Evolutionary conservation across 2,888 invertebrate species (phyloP).

Genomic region (Nipponacmea schrenckii): DNA sequence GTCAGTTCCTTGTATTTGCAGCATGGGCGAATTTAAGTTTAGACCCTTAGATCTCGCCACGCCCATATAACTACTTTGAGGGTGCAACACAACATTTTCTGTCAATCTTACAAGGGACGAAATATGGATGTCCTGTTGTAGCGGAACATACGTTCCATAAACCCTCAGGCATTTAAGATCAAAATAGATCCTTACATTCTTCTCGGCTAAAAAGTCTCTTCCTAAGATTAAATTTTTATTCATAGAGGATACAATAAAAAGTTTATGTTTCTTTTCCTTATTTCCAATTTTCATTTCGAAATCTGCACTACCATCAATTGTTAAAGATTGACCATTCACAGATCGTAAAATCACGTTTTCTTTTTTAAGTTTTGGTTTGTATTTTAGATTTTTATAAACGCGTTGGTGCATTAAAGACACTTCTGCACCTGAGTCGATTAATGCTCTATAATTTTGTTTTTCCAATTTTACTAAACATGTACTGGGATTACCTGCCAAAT

Average conservation of each 20-base stretch:
- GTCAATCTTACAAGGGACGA: not conserved
- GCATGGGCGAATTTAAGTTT: too few relatives aligned
- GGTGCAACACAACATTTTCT: not conserved
- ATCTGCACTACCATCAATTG: too few relatives aligned
- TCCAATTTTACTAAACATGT: not conserved
- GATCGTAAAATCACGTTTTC: too few relatives aligned
- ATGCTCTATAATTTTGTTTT: not conserved
- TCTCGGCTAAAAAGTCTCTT: not conserved
- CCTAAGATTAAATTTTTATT: not conserved
- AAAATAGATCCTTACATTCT: not conserved
- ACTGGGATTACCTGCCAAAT: not conserved
- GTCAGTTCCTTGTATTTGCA: too few relatives aligned
- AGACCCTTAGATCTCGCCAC: too few relatives aligned
- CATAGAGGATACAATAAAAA: not conserved
- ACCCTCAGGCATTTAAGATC: not conserved
- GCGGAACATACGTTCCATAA: not conserved
- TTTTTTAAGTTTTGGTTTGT: too few relatives aligned
- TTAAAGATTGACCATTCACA: too few relatives aligned
- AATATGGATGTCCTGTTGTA: not conserved
- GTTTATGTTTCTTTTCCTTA: not conserved
- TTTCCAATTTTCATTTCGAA: too few relatives aligned
- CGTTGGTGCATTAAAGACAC: not conserved
- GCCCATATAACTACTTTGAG: not conserved
- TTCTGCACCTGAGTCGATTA: not conserved
- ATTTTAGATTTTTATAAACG: too few relatives aligned